Conservation (phyloP, 2,113 vertebrate species). For the Heterotilapia buettikoferi region DNA sequence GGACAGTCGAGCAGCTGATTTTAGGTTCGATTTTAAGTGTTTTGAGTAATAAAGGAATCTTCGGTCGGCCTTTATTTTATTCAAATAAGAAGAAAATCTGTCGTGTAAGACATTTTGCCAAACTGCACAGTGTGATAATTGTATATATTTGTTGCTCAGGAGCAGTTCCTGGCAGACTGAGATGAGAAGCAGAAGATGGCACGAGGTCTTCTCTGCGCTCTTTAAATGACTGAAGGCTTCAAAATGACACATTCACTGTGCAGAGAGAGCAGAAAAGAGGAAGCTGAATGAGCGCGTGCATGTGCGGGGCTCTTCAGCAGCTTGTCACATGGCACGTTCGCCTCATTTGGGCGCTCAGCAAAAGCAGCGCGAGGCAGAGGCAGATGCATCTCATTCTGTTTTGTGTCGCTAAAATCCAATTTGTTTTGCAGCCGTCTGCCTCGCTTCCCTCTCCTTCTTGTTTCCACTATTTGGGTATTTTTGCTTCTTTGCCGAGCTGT, state of each 20-base stretch:
- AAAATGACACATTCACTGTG: background rate
- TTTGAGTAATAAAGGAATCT: background rate
- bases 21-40: background rate
- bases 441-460: background rate
- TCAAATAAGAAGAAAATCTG: background rate
- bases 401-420: background rate
- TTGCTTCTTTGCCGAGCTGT: background rate
- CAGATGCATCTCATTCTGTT: background rate
- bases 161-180: slow-evolving; percentile 6
- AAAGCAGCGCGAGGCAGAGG: background rate
- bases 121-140: background rate
- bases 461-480: background rate
- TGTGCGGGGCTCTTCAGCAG: background rate
- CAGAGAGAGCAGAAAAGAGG: background rate
- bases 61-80: background rate
- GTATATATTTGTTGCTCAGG: background rate
- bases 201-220: background rate
- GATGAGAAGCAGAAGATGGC: background rate
- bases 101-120: background rate
- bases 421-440: background rate
- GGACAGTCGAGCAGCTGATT: background rate
- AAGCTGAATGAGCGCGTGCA: background rate
- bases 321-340: background rate
- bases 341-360: background rate
- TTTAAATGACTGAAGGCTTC: background rate